Percentiles rank a stretch among this genome's conserved stretches.
phyloP scores from a whole-genome alignment of 2,113 vertebrate species.

The Cranoglanis bouderius region DNA sequence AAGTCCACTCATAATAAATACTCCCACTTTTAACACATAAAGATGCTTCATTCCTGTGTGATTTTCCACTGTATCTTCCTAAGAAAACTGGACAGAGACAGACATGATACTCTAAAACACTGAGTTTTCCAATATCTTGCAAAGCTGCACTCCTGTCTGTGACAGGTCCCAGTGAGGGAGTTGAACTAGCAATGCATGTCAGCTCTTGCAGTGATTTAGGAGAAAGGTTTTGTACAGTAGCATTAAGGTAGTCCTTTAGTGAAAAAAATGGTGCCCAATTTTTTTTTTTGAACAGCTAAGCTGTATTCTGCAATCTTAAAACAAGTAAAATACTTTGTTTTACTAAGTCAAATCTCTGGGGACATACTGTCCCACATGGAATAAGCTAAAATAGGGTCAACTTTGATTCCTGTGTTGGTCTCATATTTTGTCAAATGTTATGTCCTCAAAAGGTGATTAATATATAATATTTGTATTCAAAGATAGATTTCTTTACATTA shows the following conservation, averaged over 20 bases:
- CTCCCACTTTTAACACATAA: background rate
- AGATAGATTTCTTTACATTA: too few relatives aligned
- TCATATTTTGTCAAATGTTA: background rate
- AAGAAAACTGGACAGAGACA: constrained; percentile 28
- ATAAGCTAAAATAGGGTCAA: constrained; percentile 60
- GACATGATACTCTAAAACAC: constrained; percentile 46
- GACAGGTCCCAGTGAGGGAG: constrained; percentile 68
- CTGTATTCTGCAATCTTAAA: constrained; percentile 64
- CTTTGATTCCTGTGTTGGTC: background rate
- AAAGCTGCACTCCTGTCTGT: constrained; percentile 51
- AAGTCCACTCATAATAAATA: background rate
- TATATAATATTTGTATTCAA: background rate
- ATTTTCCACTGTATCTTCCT: background rate
- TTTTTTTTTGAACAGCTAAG: too few relatives aligned
- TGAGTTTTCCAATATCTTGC: constrained; percentile 44
- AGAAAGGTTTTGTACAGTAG: constrained; percentile 63
- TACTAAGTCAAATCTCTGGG: constrained; percentile 71
- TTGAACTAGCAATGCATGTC: constrained; percentile 68
- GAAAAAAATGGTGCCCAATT: too few relatives aligned
- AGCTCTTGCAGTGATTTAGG: constrained; percentile 65
- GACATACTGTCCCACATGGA: constrained; percentile 62
- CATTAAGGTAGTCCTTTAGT: constrained; percentile 66
- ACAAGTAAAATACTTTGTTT: constrained; percentile 75
- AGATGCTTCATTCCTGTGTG: constrained; percentile 9
- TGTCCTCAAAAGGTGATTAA: background rate